Evolutionary conservation across 2,888 invertebrate genomes (phyloP), one percentile per base, ranked within the genome.

Genomic region (Leptinotarsa haldemani): DNA sequence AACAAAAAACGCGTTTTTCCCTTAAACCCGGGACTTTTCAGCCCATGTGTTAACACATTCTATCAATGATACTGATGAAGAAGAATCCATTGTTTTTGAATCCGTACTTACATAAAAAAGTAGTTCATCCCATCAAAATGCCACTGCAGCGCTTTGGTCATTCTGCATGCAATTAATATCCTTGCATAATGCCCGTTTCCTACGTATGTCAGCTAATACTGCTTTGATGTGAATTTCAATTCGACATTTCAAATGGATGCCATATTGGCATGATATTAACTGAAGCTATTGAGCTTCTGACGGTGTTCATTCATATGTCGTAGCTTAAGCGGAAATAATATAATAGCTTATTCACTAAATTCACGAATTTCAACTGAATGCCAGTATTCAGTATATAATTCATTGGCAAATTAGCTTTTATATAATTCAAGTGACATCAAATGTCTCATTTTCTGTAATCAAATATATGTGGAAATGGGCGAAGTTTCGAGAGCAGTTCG

Each of bases 381-480:
- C 13, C 61, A 15, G 40, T n/a, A 61, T 30, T 61, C 30, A n/a
- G 40, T 15, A 13, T 3, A 40, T 61, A 30, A 61, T n/a, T 30
- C 30, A 61, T 40, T 40, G 16, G 16, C 2, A 9, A 16, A 61
- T 5, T 25, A 4, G 58, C 58, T 25, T 16, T 20, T 2, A n/a
- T 40, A n/a, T 25, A 61, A n/a, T 61, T 61, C 13, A 12, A 40
- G 40, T 61, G 30, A 30, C 61, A 61, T 61, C 61, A 40, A 30
- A 30, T 61, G 40, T 61, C 61, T 18, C 61, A 61, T 61, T 61
- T 61, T 61, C 40, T 40, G n/a, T 40, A 40, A 40, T 9, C 40
- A n/a, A n/a, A 25, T 58, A 40, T 30, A 18, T 13, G 61, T 61
- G 40, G 16, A 40, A 30, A 40, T 18, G 30, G 25, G 30, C 18